Evolutionary conservation across 2,888 invertebrate species (phyloP).

Genomic region (Xanthia icteritia): DNA sequence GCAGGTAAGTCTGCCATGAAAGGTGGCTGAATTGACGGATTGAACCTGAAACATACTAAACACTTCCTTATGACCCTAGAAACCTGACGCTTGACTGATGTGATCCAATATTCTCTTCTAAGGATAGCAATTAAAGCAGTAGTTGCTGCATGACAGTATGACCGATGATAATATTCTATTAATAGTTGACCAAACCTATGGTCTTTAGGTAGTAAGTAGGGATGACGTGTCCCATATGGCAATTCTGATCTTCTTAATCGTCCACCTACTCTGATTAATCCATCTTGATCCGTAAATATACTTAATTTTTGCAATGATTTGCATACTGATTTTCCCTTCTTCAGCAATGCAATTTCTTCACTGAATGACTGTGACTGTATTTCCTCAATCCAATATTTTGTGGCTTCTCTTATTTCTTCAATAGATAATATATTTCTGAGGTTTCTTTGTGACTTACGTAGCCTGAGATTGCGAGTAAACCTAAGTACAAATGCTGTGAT

Average conservation of each 20-base stretch:
- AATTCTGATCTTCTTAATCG: neutral
- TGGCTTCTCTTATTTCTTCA: neutral
- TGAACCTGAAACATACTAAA: neutral
- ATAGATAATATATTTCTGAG: neutral
- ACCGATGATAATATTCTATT: conserved; percentile 2
- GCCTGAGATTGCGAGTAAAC: neutral
- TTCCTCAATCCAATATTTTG: neutral
- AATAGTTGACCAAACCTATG: neutral
- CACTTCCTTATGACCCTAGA: neutral
- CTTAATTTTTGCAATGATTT: neutral
- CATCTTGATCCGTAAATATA: neutral
- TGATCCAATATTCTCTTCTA: conserved; percentile 2
- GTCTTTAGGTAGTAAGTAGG: neutral
- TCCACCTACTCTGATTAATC: neutral
- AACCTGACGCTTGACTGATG: conserved; percentile 1
- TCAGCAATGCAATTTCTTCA: too few species aligned
- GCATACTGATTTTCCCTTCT: neutral
- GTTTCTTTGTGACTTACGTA: neutral
- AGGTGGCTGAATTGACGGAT: conserved; percentile 1
- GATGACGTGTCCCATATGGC: neutral
- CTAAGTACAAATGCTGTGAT: neutral
- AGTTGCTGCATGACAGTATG: conserved; percentile 4
- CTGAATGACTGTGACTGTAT: neutral
- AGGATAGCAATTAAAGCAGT: neutral
- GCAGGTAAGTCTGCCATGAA: neutral